Base-by-base conservation (phyloP, 2,888 invertebrate species). In the Cybosia mesomella region DNA sequence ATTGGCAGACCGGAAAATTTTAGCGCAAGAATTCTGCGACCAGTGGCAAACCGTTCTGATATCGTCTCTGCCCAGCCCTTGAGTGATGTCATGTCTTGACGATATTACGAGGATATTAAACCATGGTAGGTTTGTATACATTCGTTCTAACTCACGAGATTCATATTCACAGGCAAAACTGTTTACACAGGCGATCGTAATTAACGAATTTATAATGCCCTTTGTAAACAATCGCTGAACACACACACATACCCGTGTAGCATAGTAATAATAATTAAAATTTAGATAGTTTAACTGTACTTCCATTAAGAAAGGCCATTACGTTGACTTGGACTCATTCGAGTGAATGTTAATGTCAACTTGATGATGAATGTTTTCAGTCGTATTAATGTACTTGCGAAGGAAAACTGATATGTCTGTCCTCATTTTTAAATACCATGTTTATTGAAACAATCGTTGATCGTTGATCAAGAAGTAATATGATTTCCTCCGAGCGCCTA, bases 231-330 rank as follows among this genome's bases (percentile, higher is more conserved):
- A 49, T 49, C n/a, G n/a, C 18, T 49, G 49, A 49, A 49, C 49
- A 49, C 49, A 43, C 18, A 49, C 49, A 9, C 18, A 49, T n/a
- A 9, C 43, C 43, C n/a, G 18, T 49, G n/a, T 49, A 49, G n/a
- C 49, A 49, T 49, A 49, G n/a, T 49, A 49, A 49, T 49, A 49
- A n/a, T n/a, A 9, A 49, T 49, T 49, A 49, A 49, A 49, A 49
- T 49, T 49, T n/a, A 49, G 49, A n/a, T n/a, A 49, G n/a, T 49
- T 49, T 49, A 49, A 49, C 49, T 18, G 49, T 49, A 49, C 49
- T 49, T 0, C 49, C 49, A 49, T 49, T 49, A 49, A 24, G 55
- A 24, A 24, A 55, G 24, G 28, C 15, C 55, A 18, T 28, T 55
- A 22, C 11, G 24, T 55, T 24, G 13, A 55, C 55, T 55, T 55